Evolutionary conservation across 2,797 vertebrate genomes (phyloP), one percentile per base, ranked within the genome.

Genomic region (Botia almorhae): DNA sequence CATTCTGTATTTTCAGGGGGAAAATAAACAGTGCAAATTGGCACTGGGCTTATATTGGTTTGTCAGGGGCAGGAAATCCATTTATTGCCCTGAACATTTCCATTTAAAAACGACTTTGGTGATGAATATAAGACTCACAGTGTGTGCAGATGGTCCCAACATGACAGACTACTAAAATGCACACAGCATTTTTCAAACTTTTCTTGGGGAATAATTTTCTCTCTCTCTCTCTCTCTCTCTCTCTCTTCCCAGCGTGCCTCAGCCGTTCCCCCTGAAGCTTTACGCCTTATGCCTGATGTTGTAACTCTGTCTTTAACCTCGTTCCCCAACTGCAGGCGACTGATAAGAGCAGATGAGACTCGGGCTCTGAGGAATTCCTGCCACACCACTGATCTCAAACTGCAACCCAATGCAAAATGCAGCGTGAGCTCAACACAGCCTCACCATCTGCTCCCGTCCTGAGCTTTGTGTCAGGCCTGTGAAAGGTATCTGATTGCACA

Each of bases 261-360:
- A 69, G 69, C 64, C 69, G 33, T 69, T 33, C 70, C 72, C 81
- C 76, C 76, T 68, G 64, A 78, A 74, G 81, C 76, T 83, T 79
- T 63, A 67, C 13, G 70, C 70, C 70, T 67, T 48, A 65, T 53
- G 81, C 70, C 81, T 82, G 68, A 55, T 79, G 81, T 74, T 79
- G 81, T 69, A 83, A 70, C 81, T 69, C 76, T 74, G 67, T 78
- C 71, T 79, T 83, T 83, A 83, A 83, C 81, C 81, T 83, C 81
- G 26, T 75, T 63, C 83, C 69, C 71, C 76, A 82, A 74, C 83
- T 80, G 80, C 71, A 80, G 71, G 55, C 51, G 70, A 70, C 61
- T 80, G 80, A 81, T 70, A 75, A 76, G 71, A 69, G 72, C 51
- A 78, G 72, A 74, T 75, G 76, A 82, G 80, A 75, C 83, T 80